Base-by-base conservation (phyloP, 2,113 vertebrate species). In the Pterocles burchelli region DNA sequence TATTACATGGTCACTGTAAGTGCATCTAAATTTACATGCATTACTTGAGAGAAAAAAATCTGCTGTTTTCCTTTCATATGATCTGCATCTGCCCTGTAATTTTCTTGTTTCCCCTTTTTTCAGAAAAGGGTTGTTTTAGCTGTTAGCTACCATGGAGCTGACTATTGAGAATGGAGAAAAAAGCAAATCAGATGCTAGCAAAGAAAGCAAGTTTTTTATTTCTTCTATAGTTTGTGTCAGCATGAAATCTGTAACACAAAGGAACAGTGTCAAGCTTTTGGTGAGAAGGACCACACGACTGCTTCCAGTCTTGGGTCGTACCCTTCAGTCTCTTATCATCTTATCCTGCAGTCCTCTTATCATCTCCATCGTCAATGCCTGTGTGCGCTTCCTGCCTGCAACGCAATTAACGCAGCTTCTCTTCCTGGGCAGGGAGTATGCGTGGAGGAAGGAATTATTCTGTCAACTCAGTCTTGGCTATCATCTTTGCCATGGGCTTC, bases 61-160 rank as follows among this genome's bases (percentile, higher is more conserved):
- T 72, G 74, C 21, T 88, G 22, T 85, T 94, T 96, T 96, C 51
- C 59, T 74, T 93, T 88, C 68, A 34, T 43, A 67, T 0, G 0
- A 38, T 66, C 62, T 93, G 58, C 79, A 88, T 83, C 58, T 96
- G 85, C 75, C 71, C 66, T 90, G 63, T 73, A 90, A 94, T 95
- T 91, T 89, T 85, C 84, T 79, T 6, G 6, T 89, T 92, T 76
- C 36, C 49, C 10, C 15, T 49, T 75, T 91, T 68, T 61, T 78
- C 59, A 93, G 75, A 74, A 88, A 83, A 43, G 67, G 36, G 59
- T 58, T 66, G 63, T 46, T 94, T 91, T 85, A 92, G 78, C 54
- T 88, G 4, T 70, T 73, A 88, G 78, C 79, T 79, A 76, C 45
- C 58, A 52, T 14, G 24, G n/a, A 87, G 52, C 77, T 89, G 75